Evolutionary conservation across 1,140 invertebrate genomes (phyloP), one percentile per base, ranked within the genome.

Genomic region (Papilio xuthus): DNA sequence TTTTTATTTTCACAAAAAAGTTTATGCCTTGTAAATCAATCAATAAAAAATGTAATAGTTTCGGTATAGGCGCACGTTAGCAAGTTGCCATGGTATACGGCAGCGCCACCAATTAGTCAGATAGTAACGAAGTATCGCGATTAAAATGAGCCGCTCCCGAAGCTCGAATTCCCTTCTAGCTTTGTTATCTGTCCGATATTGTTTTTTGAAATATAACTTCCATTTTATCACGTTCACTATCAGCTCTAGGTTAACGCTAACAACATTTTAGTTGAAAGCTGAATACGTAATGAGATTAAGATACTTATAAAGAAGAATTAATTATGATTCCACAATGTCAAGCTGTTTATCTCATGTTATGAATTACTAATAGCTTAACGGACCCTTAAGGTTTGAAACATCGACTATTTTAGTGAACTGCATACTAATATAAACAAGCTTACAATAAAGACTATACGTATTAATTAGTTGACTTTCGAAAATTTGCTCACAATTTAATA

Each of bases 111-210:
- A 63, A 63, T 63, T 63, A 63, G 60, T 26, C 60, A 63, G 60
- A 63, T 63, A 63, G 60, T 63, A 63, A 63, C 60, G 23, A 63
- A 63, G 60, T 63, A 63, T 63, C 60, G 26, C 23, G 60, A 63
- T 63, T 63, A 63, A 26, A 63, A 2, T 9, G 26, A 10, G 12
- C 26, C 60, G 60, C 60, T 60, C 26, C 53, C 20, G n/a, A 23
- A 20, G n/a, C 53, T 60, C 53, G 20, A 60, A 60, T 60, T 60
- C 53, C 53, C 53, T 63, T 63, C 4, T 28, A 63, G 28, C 23
- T 63, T 63, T 63, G 60, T 63, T 63, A 63, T 63, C 60, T 63
- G 60, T 26, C 60, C 26, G 60, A 63, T 63, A 63, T 63, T 63
- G 60, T 28, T 63, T 63, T 63, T 63, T 63, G 23, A 63, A 63